Evolutionary conservation across 1,140 invertebrate genomes (phyloP).

Genomic region (Papilio glaucus): DNA sequence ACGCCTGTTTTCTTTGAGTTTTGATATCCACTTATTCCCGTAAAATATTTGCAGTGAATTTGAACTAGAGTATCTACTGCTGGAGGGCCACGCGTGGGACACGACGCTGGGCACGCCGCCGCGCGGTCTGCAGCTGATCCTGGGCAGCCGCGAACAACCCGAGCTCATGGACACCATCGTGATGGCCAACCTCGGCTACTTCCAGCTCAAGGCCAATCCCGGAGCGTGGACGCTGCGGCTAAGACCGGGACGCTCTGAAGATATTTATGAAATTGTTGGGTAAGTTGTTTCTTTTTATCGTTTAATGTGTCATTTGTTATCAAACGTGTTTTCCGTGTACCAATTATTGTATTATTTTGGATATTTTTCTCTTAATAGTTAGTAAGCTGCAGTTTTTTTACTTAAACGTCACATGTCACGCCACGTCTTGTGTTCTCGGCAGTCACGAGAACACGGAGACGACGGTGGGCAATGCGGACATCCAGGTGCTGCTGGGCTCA

Average conservation of each 20-base stretch:
- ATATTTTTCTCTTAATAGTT: too few relatives aligned
- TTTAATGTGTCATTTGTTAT: neutral
- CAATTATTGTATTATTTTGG: too few relatives aligned
- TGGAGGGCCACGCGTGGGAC: conserved; percentile 99
- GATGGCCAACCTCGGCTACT: conserved; percentile 99
- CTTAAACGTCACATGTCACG: neutral
- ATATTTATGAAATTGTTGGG: conserved; percentile 95
- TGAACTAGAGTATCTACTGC: conserved; percentile 94
- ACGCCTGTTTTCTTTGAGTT: too few relatives aligned
- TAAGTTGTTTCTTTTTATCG: conserved; percentile 60
- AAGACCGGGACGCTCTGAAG: conserved; percentile 95
- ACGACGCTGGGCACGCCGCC: conserved; percentile 95
- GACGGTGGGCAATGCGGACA: conserved; percentile 86
- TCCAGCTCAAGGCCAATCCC: conserved; percentile 98
- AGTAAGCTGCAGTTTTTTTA: neutral
- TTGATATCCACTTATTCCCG: neutral
- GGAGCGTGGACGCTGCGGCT: conserved; percentile 95
- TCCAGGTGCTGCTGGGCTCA: conserved; percentile 94
- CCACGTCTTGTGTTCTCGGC: conserved; percentile 42
- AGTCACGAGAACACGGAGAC: conserved; percentile 91
- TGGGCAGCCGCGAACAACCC: conserved; percentile 93
- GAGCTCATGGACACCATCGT: conserved; percentile 98
- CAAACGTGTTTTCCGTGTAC: neutral
- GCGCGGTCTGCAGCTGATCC: conserved; percentile 96
- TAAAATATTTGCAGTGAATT: conserved; percentile 89